Conservation (phyloP, 2,797 vertebrate genomes). For the Taenioides sp. region DNA sequence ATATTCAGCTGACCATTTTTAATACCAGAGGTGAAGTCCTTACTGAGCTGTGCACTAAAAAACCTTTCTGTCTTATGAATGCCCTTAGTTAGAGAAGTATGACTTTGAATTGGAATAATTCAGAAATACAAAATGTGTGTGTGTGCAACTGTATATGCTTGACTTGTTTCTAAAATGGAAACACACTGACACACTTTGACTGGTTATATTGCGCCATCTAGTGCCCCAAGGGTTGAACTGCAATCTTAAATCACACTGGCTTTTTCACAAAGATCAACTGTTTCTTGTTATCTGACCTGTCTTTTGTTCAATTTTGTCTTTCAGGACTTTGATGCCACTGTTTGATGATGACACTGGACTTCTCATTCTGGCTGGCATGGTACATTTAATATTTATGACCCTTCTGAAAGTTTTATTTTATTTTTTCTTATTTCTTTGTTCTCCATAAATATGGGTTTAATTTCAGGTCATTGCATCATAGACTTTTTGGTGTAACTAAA, state of each 20-base stretch:
- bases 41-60: not conserved
- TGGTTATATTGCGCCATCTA: conserved; percentile 47
- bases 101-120: not conserved
- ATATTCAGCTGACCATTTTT: not conserved
- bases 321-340: conserved; percentile 84
- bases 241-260: not conserved
- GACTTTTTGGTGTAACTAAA: not conserved
- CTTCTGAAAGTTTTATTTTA: not conserved
- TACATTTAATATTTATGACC: conserved; percentile 53
- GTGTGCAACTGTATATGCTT: not conserved
- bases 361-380: conserved; percentile 87
- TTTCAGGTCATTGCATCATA: not conserved
- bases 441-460: not conserved
- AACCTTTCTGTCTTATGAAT: not conserved
- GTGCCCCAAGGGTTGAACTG: conserved; percentile 38
- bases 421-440: not conserved
- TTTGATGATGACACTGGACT: conserved; percentile 87
- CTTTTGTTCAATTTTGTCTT: conserved; percentile 17
- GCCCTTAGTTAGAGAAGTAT: too few relatives aligned
- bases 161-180: not conserved
- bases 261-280: not conserved
- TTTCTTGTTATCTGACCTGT: conserved; percentile 6
- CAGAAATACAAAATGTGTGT: not conserved
- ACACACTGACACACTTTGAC: not conserved
- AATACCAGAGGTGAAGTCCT: too few relatives aligned